A percentile compares a stretch with the other conserved stretches of the same genome.
Evolutionary conservation across 2,888 invertebrate species (phyloP).

Genomic region (Apotomis turbidana): DNA sequence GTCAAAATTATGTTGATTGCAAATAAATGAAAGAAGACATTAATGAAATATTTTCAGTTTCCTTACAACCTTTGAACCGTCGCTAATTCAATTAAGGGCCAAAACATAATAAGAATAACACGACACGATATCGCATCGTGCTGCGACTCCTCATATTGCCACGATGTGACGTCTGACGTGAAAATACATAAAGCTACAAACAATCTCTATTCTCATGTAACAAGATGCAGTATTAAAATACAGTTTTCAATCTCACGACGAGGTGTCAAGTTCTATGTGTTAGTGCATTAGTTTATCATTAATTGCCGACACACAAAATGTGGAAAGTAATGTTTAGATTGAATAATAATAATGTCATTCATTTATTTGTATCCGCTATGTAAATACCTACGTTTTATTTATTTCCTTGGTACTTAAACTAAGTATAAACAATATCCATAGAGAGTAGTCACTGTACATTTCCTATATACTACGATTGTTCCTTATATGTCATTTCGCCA

Average conservation of each 20-base stretch:
- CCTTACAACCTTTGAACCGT: not conserved
- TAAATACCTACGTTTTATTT: constrained; percentile 61
- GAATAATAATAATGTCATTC: not conserved
- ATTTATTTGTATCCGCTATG: constrained; percentile 37
- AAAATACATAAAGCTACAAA: no score
- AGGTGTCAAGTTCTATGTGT: no score
- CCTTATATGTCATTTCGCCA: constrained; percentile 53
- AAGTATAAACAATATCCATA: constrained; percentile 19
- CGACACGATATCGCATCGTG: no score
- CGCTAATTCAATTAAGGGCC: no score
- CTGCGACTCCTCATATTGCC: no score
- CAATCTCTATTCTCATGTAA: no score
- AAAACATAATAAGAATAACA: no score
- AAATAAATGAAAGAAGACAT: constrained; percentile 3
- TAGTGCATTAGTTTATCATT: no score
- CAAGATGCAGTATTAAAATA: no score
- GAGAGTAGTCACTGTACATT: constrained; percentile 55
- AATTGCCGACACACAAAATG: no score
- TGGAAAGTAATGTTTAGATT: not conserved
- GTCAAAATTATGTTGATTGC: constrained; percentile 4
- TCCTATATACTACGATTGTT: constrained; percentile 52
- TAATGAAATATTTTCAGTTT: not conserved
- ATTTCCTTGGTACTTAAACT: constrained; percentile 65
- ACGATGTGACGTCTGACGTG: no score
- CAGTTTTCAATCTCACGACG: no score